Conservation (phyloP, 2,113 vertebrate species). For the Climacteris rufus region DNA sequence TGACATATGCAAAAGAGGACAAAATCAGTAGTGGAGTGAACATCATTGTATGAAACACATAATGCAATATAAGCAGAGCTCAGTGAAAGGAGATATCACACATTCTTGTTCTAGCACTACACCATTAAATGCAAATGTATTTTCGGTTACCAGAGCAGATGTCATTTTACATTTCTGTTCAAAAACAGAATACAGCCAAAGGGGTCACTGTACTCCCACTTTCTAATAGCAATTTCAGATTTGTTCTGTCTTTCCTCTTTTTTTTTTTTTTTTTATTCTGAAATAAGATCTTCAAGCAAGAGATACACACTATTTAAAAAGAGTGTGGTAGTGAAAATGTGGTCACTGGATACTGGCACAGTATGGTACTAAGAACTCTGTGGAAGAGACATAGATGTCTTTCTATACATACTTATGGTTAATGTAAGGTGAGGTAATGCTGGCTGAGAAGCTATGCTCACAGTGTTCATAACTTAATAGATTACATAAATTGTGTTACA, state of each 20-base stretch:
- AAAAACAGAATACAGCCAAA: not conserved
- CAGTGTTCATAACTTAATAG: not conserved
- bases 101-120: not conserved
- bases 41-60: not conserved
- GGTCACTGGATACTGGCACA: not conserved
- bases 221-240: not conserved
- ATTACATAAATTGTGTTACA: not conserved
- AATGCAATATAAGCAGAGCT: not conserved
- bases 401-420: accelerated
- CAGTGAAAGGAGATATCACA: not conserved
- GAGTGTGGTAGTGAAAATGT: not conserved
- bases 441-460: not conserved
- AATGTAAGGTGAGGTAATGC: not conserved
- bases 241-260: not conserved
- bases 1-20: not conserved
- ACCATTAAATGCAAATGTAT: not conserved
- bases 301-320: not conserved
- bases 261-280: not conserved
- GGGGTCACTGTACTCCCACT: not conserved
- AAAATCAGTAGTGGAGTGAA: not conserved
- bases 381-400: not conserved
- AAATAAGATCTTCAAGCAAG: not conserved
- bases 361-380: not conserved
- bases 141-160: not conserved
- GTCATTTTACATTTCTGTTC: not conserved